Evolutionary conservation across 2,888 invertebrate species (phyloP), one percentile per base, ranked within the genome.

Genomic region (Deilephila porcellus): DNA sequence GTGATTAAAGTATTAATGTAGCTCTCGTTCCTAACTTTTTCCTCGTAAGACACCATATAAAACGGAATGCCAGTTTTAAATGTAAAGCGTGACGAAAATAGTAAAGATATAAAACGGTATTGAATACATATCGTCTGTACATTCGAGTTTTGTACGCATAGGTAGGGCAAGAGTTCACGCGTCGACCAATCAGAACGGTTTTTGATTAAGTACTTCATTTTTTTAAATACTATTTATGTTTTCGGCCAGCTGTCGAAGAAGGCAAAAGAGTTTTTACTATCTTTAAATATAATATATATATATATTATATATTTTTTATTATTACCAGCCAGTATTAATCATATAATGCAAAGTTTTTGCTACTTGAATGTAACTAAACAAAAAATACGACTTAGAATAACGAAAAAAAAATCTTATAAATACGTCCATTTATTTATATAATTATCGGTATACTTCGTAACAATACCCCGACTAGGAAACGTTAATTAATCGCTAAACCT

Each of bases 81-180:
- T 52, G 45, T 67, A 45, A 67, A 25, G 45, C 67, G 67, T 67
- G 67, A 67, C 67, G 67, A 67, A 45, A 67, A 67, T 67, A 67
- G 67, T 67, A 67, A 67, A 67, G 67, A 52, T 52, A 67, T 67
- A 52, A 67, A 67, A 67, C 25, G 25, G 14, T 52, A 20, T 25
- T 17, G 25, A 52, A 52, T 52, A 52, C 67, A 67, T 25, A 20
- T 1, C 7, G 64, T 64, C 37, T 20, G 45, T 19, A 45, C 45
- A 67, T 45, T 45, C 37, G 45, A 45, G 20, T 45, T 63, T 64
- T 37, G 37, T 45, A 64, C 37, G 19, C 37, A 20, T 37, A 45
- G 37, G 19, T 37, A 20, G 64, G 64, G 45, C 45, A 14, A 64
- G 37, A 37, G n/a, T 64, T 37, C 62, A 17, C 11, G 25, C 29